phyloP scores from a whole-genome alignment of 1,140 invertebrate genomes.

The Drosophila prosaltans region DNA sequence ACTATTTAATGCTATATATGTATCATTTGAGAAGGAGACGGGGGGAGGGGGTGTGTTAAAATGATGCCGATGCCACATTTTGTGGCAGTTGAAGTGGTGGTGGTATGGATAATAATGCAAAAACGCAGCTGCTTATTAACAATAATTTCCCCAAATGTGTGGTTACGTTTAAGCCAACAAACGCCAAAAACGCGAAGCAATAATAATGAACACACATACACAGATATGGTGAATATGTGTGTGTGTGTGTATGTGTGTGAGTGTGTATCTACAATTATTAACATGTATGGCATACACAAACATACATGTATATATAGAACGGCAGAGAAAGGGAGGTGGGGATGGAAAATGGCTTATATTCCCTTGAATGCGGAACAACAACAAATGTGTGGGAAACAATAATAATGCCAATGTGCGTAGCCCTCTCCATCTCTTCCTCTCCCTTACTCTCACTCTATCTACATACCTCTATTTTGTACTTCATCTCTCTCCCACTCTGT shows the following conservation, averaged over 20 bases:
- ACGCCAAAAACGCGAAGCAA: constrained; percentile 65
- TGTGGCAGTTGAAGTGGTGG: constrained; percentile 24
- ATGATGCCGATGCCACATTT: constrained; percentile 23
- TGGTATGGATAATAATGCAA: constrained; percentile 37
- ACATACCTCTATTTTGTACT: not conserved
- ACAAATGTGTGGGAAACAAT: constrained; percentile 23
- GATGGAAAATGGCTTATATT: constrained; percentile 11
- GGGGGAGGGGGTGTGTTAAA: not conserved
- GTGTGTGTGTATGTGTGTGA: constrained; percentile 25
- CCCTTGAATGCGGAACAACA: constrained; percentile 17
- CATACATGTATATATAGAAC: not conserved
- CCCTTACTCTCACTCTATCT: not conserved
- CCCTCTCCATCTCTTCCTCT: not conserved
- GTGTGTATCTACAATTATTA: constrained; percentile 52
- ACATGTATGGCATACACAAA: constrained; percentile 9
- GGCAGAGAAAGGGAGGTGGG: not conserved
- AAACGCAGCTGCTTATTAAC: constrained; percentile 75
- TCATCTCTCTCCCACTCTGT: not conserved
- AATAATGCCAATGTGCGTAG: constrained; percentile 21
- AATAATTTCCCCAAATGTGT: constrained; percentile 76
- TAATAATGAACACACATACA: constrained; percentile 52
- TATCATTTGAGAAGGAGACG: not conserved
- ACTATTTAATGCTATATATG: constrained; percentile 1
- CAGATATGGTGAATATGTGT: constrained; percentile 18
- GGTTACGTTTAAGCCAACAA: constrained; percentile 76